Evolutionary conservation across 2,113 vertebrate genomes (phyloP), one percentile per base, ranked within the genome.

Genomic region (Rhadina sibilatrix): DNA sequence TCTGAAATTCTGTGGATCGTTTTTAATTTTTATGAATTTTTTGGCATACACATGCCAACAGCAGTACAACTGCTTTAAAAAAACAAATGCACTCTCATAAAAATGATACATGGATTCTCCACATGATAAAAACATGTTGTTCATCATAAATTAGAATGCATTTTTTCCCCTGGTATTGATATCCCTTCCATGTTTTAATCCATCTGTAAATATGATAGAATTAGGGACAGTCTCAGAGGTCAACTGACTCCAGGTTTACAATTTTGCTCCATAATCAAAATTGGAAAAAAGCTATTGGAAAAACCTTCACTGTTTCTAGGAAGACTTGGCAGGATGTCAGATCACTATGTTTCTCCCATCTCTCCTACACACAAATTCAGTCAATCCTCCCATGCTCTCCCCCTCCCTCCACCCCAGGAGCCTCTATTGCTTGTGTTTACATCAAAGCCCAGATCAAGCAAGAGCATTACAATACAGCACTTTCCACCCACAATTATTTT

Each of bases 371-470:
- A 14, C 31, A 85, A 68, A 50, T 38, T 65, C 90, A 35, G 9
- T 27, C 38, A 84, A n/a, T 2, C 13, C n/a, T 63, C 44, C 33
- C 8, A 28, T 12, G 24, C 50, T 66, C 50, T 44, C n/a, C 6
- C 27, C 9, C 10, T 42, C 1, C 2, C 6, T 10, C 15, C 12
- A 8, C 6, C 6, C 3, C 28, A 54, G 24, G 13, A 83, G 23
- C 23, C 65, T 61, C 61, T 59, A 23, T 27, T 52, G 57, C 46
- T 57, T 33, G 38, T 76, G 27, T 65, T 87, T 31, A 52, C 27
- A 57, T 9, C 54, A 47, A 83, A 74, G 72, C 40, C 40, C 44
- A 75, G 63, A 70, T 27, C 25, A 82, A 88, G 60, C 47, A 81
- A 38, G 10, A 74, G 50, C 9, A 2, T 54, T 82, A 54, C 15